Evolutionary conservation across 2,113 vertebrate species (phyloP), one percentile per base, ranked within the genome.

Genomic region (Cynocephalus volans): DNA sequence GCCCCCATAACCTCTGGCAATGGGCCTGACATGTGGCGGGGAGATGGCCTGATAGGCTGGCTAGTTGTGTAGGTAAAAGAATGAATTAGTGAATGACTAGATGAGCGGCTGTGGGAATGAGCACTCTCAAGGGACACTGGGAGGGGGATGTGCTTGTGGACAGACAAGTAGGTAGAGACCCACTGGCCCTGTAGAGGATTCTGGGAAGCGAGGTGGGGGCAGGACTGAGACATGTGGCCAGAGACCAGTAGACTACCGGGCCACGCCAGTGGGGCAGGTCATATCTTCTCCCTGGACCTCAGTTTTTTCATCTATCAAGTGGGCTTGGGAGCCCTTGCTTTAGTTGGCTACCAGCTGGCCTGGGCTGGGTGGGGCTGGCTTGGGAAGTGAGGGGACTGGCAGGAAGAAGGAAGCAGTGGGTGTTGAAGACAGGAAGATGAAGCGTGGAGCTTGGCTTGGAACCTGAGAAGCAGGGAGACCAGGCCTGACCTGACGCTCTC

Each of bases 381-480:
- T 76, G 82, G 72, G 91, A 90, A 93, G 92, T 86, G 58, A 95
- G 45, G 89, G 79, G 75, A 84, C 56, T 92, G 92, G 93, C 13
- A 52, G 87, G 95, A 92, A 94, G 93, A 70, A 97, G 97, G 95
- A 97, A 97, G 87, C 90, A 50, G 97, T 97, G 98, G 96, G 97
- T 96, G 97, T 96, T 95, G 72, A 97, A 93, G 97, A 94, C 96
- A 93, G 96, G 96, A 97, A 95, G 95, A 93, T 97, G 88, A 96
- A 97, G 93, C 64, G 33, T 76, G 93, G 92, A 93, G 97, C 97
- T 97, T 97, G 97, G 97, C 97, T 97, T 97, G 97, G 98, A 97
- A 97, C 93, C 75, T 97, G 97, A 98, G 98, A 97, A 95, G 92
- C 93, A 67, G 31, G 45, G 92, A 96, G 91, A 87, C 80, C 83